Base-by-base conservation (phyloP, 2,888 invertebrate genomes). In the Leucoma salicis region DNA sequence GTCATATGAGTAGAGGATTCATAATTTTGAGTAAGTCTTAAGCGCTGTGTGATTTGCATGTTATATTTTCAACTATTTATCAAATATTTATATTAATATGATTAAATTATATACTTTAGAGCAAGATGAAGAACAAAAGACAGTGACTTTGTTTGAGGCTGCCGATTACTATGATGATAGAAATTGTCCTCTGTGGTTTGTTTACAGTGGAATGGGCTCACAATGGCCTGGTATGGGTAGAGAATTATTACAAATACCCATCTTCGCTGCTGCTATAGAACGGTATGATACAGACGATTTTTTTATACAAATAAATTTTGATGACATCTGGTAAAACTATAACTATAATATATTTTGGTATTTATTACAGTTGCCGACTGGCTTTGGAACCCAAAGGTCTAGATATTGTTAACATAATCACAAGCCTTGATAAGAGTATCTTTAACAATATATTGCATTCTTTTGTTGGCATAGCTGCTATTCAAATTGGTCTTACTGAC, bases 171-270 rank as follows among this genome's bases (percentile, higher is more conserved):
- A 88, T 90, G 5, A 93, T 11, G 70, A 73, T n/a, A 73, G 51
- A 0, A 63, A 66, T 14, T 70, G 90, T 0, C 92, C 93, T 2
- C 76, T 94, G 8, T 94, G 93, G 92, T 94, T 91, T 70, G 90
- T 94, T 43, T 94, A 93, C 82, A 92, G 94, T 46, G 94, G 94
- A 3, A 94, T 94, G 93, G 94, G 94, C 10, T 91, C 92, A 0
- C 94, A 94, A 68, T 94, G 93, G 94, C 74, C 89, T 18, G 92
- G 92, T 16, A 94, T 94, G 93, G 93, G 92, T 0, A 67, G 81
- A 13, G 85, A 91, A 28, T 86, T 94, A 61, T 91, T 94, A 91
- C 74, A 82, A 32, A 80, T 94, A 48, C 92, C 92, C 1, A 74
- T 90, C 11, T 94, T 94, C 70, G 85, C 90, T 2, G 76, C 78